Conservation (phyloP, 1,140 invertebrate genomes). For the Drosophila kohkoa region DNA sequence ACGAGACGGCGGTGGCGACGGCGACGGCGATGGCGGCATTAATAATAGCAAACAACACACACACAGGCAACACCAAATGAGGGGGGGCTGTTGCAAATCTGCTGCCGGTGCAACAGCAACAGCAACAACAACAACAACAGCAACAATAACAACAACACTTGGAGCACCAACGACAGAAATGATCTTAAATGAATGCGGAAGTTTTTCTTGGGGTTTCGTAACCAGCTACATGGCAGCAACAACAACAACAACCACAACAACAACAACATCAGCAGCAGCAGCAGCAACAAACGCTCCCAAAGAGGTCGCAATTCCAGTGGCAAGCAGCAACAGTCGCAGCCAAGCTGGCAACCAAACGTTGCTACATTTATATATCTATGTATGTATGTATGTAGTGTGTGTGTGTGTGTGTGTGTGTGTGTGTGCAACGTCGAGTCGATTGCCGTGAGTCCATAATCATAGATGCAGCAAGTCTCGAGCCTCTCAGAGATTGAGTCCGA, state of each 20-base stretch:
- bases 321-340: slow-evolving; percentile 55
- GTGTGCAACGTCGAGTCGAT: slow-evolving; percentile 57
- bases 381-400: slow-evolving; percentile 40
- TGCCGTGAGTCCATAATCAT: slow-evolving; percentile 80
- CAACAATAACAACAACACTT: slow-evolving; percentile 58
- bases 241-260: slow-evolving; percentile 48
- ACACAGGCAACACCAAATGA: slow-evolving; percentile 76
- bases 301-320: slow-evolving; percentile 83
- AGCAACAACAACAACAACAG: slow-evolving; percentile 54
- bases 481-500: slow-evolving; percentile 64
- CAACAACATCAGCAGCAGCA: slow-evolving; percentile 23
- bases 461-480: slow-evolving; percentile 66
- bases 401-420: slow-evolving; percentile 23
- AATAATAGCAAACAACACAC: slow-evolving; percentile 71
- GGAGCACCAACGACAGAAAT: slow-evolving; percentile 82
- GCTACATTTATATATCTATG: slow-evolving; percentile 67
- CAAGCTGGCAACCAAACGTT: slow-evolving; percentile 67
- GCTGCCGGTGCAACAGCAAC: slow-evolving; percentile 57
- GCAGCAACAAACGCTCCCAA: slow-evolving; percentile 58
- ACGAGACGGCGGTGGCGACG: slow-evolving; percentile 31
- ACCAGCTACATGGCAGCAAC: slow-evolving; percentile 66
- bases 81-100: slow-evolving; percentile 72
- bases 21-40: slow-evolving; percentile 60
- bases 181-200: slow-evolving; percentile 85
- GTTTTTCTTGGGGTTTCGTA: slow-evolving; percentile 84